Base-by-base conservation (phyloP, 2,113 vertebrate genomes). In the Nesospiza acunhae region DNA sequence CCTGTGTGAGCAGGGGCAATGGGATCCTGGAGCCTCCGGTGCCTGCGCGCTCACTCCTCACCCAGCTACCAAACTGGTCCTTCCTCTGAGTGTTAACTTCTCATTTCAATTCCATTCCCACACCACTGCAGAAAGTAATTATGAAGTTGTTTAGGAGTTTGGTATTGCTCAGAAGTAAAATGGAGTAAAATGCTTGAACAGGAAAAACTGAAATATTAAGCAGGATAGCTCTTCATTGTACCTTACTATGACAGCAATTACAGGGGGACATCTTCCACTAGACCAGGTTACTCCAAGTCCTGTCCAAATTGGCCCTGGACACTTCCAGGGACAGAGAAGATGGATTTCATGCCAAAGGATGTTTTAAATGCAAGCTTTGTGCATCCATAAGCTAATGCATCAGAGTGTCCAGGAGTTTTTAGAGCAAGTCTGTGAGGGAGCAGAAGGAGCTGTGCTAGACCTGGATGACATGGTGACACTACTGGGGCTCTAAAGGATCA, bases 221-320 rank as follows among this genome's bases (percentile, higher is more conserved):
- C 42, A 24, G 8, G 24, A 27, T 3, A 16, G 20, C 30, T 44
- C 64, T 53, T 66, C 1, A 0, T 8, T 37, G 31, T 37, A 44
- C 53, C 24, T 39, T n/a, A 24, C 46, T 23, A 7, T 23, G 3
- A 74, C 20, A 37, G 28, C 0, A 0, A 59, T 0, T 15, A 30
- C 2, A 4, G 62, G 31, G 35, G 19, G 26, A 41, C 47, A 23
- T 6, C 63, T 56, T 20, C 47, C 56, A 42, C 79, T 8, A 33
- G 30, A 41, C 31, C 35, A 63, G 21, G 47, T 22, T 15, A 39
- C 30, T 41, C 47, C n/a, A 47, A 26, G 47, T 22, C 20, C 33
- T 9, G n/a, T 62, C 47, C 55, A 42, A 11, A 31, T 1, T 42
- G 63, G 55, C 41, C 41, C 13, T 6, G 87, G 35, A 55, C 47